phyloP scores from a whole-genome alignment of 2,113 vertebrate genomes.

The Girardinichthys multiradiatus region DNA sequence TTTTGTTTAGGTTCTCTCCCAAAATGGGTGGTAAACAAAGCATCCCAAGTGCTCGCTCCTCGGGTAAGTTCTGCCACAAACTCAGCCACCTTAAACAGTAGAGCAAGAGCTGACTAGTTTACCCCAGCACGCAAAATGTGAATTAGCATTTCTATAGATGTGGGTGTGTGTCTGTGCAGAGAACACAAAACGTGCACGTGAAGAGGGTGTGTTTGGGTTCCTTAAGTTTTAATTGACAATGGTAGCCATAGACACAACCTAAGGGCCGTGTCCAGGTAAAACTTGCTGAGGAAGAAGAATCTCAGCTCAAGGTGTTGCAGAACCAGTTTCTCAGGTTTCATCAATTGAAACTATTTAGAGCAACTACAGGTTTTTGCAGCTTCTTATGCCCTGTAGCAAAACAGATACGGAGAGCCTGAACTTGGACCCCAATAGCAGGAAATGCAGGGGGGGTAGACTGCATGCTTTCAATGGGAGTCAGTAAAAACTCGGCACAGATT shows the following conservation, averaged over 20 bases:
- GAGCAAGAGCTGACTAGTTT: neutral
- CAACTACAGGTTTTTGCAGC: too few relatives aligned
- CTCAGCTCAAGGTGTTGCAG: conserved; percentile 26
- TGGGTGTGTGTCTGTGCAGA: conserved; percentile 24
- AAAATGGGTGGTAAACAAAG: conserved; percentile 85
- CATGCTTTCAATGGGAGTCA: too few relatives aligned
- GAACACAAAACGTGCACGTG: conserved; percentile 12
- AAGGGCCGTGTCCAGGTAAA: conserved; percentile 33
- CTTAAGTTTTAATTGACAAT: conserved; percentile 60
- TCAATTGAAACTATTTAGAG: conserved; percentile 40
- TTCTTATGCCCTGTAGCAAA: too few relatives aligned
- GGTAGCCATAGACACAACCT: conserved; percentile 65
- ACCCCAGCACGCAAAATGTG: neutral
- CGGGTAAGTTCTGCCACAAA: conserved; percentile 66
- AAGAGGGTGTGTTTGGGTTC: conserved; percentile 40
- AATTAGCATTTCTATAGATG: neutral
- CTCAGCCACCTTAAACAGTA: neutral
- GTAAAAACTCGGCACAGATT: too few relatives aligned
- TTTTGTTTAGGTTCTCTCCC: conserved; percentile 79
- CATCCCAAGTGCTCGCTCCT: conserved; percentile 80
- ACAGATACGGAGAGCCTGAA: too few relatives aligned
- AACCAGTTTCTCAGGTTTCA: conserved; percentile 76
- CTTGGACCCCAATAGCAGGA: too few relatives aligned
- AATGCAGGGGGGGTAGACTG: too few relatives aligned
- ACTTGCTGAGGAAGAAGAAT: conserved; percentile 51